Evolutionary conservation across 2,113 vertebrate genomes (phyloP), one percentile per base, ranked within the genome.

Genomic region (Stigmatopora nigra): DNA sequence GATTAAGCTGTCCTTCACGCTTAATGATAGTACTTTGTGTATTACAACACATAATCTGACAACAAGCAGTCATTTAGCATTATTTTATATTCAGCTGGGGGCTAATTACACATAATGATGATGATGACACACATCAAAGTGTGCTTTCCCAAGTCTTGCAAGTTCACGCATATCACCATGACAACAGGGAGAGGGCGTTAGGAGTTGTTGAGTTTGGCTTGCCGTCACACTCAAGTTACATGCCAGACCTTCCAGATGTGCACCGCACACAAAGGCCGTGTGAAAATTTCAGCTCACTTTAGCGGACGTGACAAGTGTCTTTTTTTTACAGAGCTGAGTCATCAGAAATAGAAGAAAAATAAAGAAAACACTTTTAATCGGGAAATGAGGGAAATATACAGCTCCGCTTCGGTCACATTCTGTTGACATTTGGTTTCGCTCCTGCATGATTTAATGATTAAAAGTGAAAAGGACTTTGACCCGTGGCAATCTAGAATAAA

Each of bases 51-150:
- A 74, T 87, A 64, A 82, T 86, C 82, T 78, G 55, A 75, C 73
- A 73, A 67, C 68, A 83, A 79, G 73, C 57, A 52, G 71, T 76
- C 70, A 86, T 87, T 85, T 80, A 60, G 61, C 57, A 72, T 79
- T 70, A 79, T 82, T 74, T 77, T 63, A 75, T 68, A 75, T 75
- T 66, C 69, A n/a, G 64, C 70, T 60, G 53, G 69, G 5, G 6
- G 66, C 69, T 84, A 86, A 85, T 86, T 87, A 83, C 73, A 77
- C 71, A 52, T 74, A 80, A 82, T 77, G 69, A 84, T 75, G 76
- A 76, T 65, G 55, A 46, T 55, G 61, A 77, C 58, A 67, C 77
- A 65, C 62, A 81, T 78, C 65, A 69, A 78, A 58, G 79, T 77
- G 72, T 56, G 63, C 66, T 61, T 61, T 69, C 41, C n/a, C 46